These are phyloP conservation scores for Gryllus longicercus DNA, from an alignment of 2,888 invertebrate species.

Conservation along the genomic window DNA sequence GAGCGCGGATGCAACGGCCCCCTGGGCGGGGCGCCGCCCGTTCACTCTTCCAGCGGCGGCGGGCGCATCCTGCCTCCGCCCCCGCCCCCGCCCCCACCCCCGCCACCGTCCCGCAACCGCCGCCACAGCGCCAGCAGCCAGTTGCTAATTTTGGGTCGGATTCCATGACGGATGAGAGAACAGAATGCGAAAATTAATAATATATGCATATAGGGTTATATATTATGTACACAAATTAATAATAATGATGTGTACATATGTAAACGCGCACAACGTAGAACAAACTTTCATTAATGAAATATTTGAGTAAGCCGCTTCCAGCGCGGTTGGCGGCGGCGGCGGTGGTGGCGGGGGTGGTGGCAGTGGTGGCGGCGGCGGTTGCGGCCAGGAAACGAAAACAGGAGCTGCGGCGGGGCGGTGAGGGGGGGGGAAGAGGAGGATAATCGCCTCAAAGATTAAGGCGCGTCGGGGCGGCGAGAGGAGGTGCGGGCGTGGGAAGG, in stretches of 20 bases:
- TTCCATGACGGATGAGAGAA: slow-evolving; percentile 17
- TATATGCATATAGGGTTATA: slow-evolving; percentile 8
- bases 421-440: neutral
- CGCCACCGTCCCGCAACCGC: no score
- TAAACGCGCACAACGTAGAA: slow-evolving; percentile 5
- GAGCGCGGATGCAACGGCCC: no score
- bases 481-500: neutral
- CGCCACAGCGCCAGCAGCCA: neutral
- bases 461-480: neutral
- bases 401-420: neutral
- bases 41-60: no score
- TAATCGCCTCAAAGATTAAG: neutral
- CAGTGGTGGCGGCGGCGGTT: neutral
- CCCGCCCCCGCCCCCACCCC: no score
- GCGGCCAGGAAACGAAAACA: slow-evolving; percentile 10
- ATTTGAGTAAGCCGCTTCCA: slow-evolving; percentile 17
- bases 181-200: slow-evolving; percentile 2
- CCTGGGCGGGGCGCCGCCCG: no score
- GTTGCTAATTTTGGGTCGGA: neutral
- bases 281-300: slow-evolving; percentile 17
- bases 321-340: neutral
- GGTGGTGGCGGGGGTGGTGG: neutral
- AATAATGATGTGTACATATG: slow-evolving; percentile 1
- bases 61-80: no score
- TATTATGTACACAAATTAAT: neutral